These are phyloP conservation scores for Mesorhabditis sp. DNA, from an alignment of 2,888 invertebrate species.

Conservation along the genomic window DNA sequence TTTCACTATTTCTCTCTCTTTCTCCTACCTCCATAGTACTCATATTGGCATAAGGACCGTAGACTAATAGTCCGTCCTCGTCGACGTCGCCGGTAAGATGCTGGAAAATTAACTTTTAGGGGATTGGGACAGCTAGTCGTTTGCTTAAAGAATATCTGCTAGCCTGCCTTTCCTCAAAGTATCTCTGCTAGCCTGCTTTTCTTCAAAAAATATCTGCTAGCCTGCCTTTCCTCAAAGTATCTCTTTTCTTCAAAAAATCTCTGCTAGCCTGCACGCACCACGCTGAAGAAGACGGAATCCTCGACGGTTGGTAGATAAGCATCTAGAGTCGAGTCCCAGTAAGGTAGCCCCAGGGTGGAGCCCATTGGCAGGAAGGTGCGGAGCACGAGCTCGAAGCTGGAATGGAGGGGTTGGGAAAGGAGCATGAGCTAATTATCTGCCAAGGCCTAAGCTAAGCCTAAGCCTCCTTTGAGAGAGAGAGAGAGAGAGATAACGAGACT, in stretches of 20 bases:
- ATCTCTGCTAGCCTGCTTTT: not conserved
- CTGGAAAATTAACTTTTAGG: not conserved
- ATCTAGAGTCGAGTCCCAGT: slow-evolving; percentile 58
- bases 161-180: not conserved
- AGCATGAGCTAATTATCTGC: not conserved
- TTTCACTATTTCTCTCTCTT: not conserved
- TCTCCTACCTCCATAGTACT: slow-evolving; percentile 29
- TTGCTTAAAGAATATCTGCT: not conserved
- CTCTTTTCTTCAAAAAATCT: not conserved
- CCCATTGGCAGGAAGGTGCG: slow-evolving; percentile 13
- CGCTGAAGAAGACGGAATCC: slow-evolving; percentile 55
- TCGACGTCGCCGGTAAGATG: slow-evolving; percentile 51
- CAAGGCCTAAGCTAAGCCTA: too few species aligned
- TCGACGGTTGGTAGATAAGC: slow-evolving; percentile 46
- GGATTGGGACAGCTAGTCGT: not conserved
- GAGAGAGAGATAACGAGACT: too few species aligned
- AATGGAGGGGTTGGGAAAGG: not conserved
- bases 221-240: not conserved
- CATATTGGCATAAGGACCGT: slow-evolving; percentile 55
- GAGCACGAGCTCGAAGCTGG: slow-evolving; percentile 13
- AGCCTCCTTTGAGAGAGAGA: too few species aligned
- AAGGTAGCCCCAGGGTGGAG: slow-evolving; percentile 52
- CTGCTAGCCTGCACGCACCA: not conserved
- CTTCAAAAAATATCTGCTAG: not conserved
- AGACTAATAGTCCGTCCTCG: slow-evolving; percentile 48